Conservation (phyloP, 2,888 invertebrate genomes). For the Lamellibrachia satsuma region DNA sequence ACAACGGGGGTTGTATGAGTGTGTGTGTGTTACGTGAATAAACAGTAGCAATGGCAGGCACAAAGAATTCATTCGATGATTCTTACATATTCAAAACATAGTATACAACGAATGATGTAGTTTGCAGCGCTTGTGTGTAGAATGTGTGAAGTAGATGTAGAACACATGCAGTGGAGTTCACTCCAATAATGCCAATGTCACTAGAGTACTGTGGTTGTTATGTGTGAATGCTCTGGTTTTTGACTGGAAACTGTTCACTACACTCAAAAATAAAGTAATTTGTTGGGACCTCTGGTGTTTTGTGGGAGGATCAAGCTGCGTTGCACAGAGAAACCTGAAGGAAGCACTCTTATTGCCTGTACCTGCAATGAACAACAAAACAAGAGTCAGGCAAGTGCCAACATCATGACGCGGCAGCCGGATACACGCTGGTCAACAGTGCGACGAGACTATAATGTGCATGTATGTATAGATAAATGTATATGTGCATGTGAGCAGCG, state of each 20-base stretch:
- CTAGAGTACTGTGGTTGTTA: slow-evolving; percentile 1
- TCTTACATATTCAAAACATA: slow-evolving; percentile 1
- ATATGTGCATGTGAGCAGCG: background rate
- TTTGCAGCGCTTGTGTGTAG: background rate
- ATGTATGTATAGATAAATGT: background rate
- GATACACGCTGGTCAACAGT: background rate
- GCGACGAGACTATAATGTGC: background rate
- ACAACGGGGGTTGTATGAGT: background rate
- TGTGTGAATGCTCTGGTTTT: background rate
- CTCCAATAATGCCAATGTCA: background rate
- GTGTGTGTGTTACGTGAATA: background rate
- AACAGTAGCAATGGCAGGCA: slow-evolving; percentile 13
- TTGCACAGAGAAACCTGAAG: slow-evolving; percentile 17
- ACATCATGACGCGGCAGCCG: background rate
- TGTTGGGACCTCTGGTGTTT: slow-evolving; percentile 17
- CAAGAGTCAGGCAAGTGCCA: slow-evolving; percentile 17
- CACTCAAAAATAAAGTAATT: slow-evolving; percentile 17
- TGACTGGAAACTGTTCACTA: slow-evolving; percentile 5
- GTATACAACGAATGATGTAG: background rate
- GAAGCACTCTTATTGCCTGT: slow-evolving; percentile 6
- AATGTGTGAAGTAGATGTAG: background rate
- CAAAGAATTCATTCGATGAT: background rate
- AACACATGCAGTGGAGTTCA: slow-evolving; percentile 9
- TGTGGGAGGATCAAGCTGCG: slow-evolving; percentile 17
- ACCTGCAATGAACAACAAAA: slow-evolving; percentile 13